Evolutionary conservation across 2,888 invertebrate species (phyloP).

Genomic region (Nematopogon swammerdamellus): DNA sequence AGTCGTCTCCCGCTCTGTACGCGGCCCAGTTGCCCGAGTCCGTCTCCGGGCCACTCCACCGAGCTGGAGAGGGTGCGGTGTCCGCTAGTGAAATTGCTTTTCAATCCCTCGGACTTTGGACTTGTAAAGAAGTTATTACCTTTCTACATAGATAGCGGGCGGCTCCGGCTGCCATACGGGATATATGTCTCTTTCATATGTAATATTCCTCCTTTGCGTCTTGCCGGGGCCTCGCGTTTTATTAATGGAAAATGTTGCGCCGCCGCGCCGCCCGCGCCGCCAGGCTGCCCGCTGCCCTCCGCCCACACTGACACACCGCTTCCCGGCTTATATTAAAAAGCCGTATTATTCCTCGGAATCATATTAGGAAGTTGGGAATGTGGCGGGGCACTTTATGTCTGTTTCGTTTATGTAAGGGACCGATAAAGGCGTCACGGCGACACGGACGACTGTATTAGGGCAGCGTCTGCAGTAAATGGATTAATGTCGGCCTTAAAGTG

Average conservation of each 20-base stretch:
- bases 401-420: no score
- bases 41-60: slow-evolving; percentile 32
- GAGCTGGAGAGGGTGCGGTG: slow-evolving; percentile 37
- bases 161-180: slow-evolving; percentile 49
- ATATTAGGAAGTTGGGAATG: neutral
- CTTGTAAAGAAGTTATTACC: slow-evolving; percentile 62
- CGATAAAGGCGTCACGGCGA: no score
- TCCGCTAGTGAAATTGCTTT: slow-evolving; percentile 59
- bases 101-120: slow-evolving; percentile 61
- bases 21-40: slow-evolving; percentile 23
- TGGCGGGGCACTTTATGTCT: no score
- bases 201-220: slow-evolving; percentile 50
- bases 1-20: no score
- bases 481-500: no score
- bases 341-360: slow-evolving; percentile 8
- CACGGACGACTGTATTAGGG: no score
- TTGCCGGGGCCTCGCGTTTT: slow-evolving; percentile 38
- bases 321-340: slow-evolving; percentile 38
- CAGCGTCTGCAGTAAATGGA: no score
- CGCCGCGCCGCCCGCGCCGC: no score
- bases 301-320: neutral
- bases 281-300: neutral
- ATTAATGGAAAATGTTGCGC: slow-evolving; percentile 34
- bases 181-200: slow-evolving; percentile 57
- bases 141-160: slow-evolving; percentile 53